Conservation (phyloP, 2,113 vertebrate genomes). For the Xiphophorus maculatus region DNA sequence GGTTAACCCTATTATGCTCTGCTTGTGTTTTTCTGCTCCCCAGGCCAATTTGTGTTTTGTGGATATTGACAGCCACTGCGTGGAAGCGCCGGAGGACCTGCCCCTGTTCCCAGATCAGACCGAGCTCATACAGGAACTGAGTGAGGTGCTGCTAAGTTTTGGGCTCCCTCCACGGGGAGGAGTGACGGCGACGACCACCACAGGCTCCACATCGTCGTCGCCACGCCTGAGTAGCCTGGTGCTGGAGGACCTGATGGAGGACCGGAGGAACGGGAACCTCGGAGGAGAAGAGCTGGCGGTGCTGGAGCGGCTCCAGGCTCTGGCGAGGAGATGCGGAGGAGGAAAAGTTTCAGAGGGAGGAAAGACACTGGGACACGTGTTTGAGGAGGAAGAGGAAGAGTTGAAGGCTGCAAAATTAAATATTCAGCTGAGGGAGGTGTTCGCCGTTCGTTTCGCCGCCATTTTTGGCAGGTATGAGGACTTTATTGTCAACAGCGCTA, state of each 20-base stretch:
- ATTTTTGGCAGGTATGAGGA: constrained; percentile 94
- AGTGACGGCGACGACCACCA: constrained; percentile 78
- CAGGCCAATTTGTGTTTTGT: constrained; percentile 97
- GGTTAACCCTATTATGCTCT: constrained; percentile 26
- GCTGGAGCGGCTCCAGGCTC: constrained; percentile 90
- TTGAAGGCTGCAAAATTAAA: constrained; percentile 88
- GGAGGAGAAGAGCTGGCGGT: constrained; percentile 84
- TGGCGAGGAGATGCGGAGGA: constrained; percentile 81
- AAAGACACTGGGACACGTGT: constrained; percentile 68
- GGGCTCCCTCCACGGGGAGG: constrained; percentile 84
- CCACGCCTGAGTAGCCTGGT: constrained; percentile 83
- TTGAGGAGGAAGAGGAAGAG: constrained; percentile 85
- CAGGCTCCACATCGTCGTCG: constrained; percentile 67
- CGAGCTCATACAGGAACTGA: constrained; percentile 93
- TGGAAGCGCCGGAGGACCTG: constrained; percentile 92
- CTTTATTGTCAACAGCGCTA: constrained; percentile 91
- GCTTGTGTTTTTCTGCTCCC: constrained; percentile 17
- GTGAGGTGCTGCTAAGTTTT: constrained; percentile 87
- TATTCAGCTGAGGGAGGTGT: constrained; percentile 92
- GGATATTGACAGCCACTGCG: constrained; percentile 93
- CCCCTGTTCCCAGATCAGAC: constrained; percentile 92
- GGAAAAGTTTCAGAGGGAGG: constrained; percentile 47
- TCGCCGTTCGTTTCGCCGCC: constrained; percentile 89
- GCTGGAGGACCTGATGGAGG: constrained; percentile 90
- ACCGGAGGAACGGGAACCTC: constrained; percentile 92